These are phyloP conservation scores for Sitta carolinensis DNA, from an alignment of 2,797 vertebrate species.

Conservation along the genomic window DNA sequence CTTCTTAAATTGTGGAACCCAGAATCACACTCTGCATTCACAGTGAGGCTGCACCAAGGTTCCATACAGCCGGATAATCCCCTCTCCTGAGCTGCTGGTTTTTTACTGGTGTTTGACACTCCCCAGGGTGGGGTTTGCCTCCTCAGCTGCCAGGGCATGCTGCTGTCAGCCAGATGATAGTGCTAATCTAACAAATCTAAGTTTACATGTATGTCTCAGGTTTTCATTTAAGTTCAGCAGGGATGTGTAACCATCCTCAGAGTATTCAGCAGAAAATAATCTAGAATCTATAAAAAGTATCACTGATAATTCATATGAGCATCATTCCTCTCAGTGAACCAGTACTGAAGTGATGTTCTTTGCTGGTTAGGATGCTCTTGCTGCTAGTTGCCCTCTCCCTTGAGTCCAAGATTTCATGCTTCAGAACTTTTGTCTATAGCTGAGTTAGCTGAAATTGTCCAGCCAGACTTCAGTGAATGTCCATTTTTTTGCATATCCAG, in stretches of 20 bases:
- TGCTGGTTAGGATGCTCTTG: background rate
- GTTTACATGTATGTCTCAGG: background rate
- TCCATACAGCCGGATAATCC: background rate
- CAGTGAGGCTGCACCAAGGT: background rate
- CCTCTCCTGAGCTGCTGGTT: background rate
- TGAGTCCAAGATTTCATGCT: background rate
- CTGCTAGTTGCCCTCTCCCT: background rate
- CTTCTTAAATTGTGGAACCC: background rate
- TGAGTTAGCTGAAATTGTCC: conserved; percentile 5
- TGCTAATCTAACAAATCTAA: background rate
- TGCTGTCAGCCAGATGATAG: background rate
- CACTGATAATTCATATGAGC: background rate
- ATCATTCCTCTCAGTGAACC: background rate
- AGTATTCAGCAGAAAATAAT: background rate
- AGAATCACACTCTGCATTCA: background rate
- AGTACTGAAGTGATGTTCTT: background rate
- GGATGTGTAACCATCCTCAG: background rate
- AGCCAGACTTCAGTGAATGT: background rate
- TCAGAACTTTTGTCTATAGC: background rate
- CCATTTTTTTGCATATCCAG: background rate
- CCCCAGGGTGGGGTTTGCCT: background rate
- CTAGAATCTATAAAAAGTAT: background rate
- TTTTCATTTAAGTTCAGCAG: background rate
- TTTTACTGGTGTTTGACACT: background rate
- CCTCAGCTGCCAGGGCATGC: background rate